Evolutionary conservation across 1,140 invertebrate genomes (phyloP).

Genomic region (Cyphomyrmex costatus): DNA sequence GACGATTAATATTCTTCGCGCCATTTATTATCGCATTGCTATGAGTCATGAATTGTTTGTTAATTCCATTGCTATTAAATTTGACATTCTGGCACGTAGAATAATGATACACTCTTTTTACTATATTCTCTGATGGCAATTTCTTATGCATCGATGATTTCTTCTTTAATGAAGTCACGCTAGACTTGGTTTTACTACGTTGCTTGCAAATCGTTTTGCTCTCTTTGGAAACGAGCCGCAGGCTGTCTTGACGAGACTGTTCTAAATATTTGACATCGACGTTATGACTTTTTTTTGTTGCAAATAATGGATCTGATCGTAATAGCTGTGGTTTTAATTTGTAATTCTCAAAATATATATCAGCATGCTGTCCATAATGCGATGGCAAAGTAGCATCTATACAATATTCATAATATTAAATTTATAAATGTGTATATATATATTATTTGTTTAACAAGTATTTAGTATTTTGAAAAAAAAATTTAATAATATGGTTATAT

Average conservation of each 20-base stretch:
- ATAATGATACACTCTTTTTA: not conserved
- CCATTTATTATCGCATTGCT: not conserved
- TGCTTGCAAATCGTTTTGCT: not conserved
- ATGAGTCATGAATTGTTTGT: not conserved
- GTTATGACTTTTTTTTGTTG: not conserved
- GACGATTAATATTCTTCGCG: not conserved
- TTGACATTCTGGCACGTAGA: not conserved
- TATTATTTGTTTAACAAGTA: not conserved
- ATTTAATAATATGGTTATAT: too few relatives aligned
- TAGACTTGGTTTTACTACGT: conserved; percentile 14
- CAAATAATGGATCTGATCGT: not conserved
- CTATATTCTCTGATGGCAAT: not conserved
- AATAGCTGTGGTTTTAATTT: not conserved
- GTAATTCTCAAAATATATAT: not conserved
- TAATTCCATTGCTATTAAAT: not conserved
- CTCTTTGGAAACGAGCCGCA: conserved; percentile 27
- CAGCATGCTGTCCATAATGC: conserved; percentile 14
- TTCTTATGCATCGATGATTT: conserved; percentile 34
- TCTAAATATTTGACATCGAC: not conserved
- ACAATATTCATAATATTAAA: conserved; percentile 9
- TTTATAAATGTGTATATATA: not conserved
- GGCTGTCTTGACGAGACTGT: not conserved
- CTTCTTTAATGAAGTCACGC: conserved; percentile 2
- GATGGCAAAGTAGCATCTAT: not conserved
- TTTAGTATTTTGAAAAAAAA: not conserved